Percentiles rank a stretch among this genome's conserved stretches.
These are phyloP conservation scores for Carollia perspicillata DNA, from an alignment of 2,113 vertebrate species.

Conservation along the genomic window DNA sequence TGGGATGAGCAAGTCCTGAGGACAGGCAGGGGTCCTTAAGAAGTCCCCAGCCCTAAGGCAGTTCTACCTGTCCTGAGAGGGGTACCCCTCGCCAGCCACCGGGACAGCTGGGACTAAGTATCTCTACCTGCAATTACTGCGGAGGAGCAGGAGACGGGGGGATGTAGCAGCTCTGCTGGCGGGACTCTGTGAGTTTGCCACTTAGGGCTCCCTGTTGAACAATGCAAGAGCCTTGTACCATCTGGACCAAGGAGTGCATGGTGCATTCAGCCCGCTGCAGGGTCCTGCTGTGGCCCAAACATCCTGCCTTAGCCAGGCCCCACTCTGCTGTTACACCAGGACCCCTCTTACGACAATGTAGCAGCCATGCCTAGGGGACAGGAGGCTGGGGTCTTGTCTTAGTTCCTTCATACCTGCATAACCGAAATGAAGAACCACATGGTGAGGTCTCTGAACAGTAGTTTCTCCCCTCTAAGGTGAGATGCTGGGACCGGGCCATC, in stretches of 20 bases:
- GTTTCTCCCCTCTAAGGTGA: background rate
- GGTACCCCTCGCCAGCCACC: background rate
- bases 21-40: background rate
- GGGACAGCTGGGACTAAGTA: background rate
- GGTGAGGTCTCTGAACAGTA: background rate
- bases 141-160: background rate
- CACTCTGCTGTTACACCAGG: background rate
- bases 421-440: background rate
- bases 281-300: accelerated
- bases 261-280: accelerated
- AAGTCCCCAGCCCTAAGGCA: background rate
- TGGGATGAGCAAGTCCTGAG: background rate
- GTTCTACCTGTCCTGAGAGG: background rate
- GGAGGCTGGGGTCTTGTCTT: background rate
- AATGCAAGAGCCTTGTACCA: background rate
- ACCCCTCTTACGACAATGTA: too few relatives aligned
- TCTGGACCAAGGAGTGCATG: background rate
- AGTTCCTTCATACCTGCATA: background rate
- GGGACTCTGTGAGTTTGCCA: background rate
- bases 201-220: background rate
- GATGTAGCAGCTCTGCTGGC: background rate
- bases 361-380: accelerated
- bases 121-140: background rate
- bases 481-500: background rate
- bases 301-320: background rate